Conservation (phyloP, 2,797 vertebrate species). For the Gambelia wislizenii region DNA sequence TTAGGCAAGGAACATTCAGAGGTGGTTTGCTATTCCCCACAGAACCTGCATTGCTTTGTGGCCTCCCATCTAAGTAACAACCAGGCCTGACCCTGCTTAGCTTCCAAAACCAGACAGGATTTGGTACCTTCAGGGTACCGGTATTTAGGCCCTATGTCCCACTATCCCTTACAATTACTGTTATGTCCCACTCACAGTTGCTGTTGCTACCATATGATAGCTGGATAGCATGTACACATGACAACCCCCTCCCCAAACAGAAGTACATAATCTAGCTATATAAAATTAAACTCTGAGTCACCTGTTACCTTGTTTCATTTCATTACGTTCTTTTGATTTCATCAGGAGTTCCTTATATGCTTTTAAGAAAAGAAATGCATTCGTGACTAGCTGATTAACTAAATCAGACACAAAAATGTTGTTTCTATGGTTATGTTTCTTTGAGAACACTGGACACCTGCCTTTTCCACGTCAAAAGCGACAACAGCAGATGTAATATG, state of each 20-base stretch:
- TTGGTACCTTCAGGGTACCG: too few relatives aligned
- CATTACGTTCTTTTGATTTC: slow-evolving; percentile 34
- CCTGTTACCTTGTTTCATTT: not conserved
- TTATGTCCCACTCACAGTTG: not conserved
- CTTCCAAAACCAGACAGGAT: too few relatives aligned
- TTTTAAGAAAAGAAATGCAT: slow-evolving; percentile 55
- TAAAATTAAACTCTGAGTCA: not conserved
- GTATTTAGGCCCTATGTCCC: too few relatives aligned
- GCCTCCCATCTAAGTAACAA: too few relatives aligned
- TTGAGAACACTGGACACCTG: slow-evolving; percentile 28
- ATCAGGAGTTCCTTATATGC: not conserved
- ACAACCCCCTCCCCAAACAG: too few relatives aligned
- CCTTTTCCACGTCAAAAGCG: slow-evolving; percentile 17
- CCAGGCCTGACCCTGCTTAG: too few relatives aligned
- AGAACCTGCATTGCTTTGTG: too few relatives aligned
- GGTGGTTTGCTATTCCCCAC: too few relatives aligned
- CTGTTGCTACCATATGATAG: not conserved
- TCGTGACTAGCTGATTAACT: slow-evolving; percentile 34
- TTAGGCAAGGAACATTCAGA: too few relatives aligned
- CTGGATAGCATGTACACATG: not conserved
- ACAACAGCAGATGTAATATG: not conserved
- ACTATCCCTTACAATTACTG: not conserved
- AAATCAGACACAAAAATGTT: slow-evolving; percentile 45
- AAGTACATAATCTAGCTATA: not conserved
- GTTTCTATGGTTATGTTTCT: slow-evolving; percentile 50